Evolutionary conservation across 2,797 vertebrate genomes (phyloP).

Genomic region (Danio jaintianensis): DNA sequence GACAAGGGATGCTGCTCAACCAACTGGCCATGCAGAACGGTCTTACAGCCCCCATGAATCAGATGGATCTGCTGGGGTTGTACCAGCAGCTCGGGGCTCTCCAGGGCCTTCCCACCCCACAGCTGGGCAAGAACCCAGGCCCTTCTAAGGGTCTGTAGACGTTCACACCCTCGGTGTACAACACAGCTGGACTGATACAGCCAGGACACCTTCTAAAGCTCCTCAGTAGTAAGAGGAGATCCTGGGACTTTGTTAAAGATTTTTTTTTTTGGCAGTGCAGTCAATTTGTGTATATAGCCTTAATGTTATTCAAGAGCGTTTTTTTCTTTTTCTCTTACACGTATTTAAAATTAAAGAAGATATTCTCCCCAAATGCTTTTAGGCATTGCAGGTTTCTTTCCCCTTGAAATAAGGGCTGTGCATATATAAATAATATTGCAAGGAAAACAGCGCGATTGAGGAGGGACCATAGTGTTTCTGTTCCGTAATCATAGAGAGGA

Average conservation of each 20-base stretch:
- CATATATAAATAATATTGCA: slow-evolving; percentile 78
- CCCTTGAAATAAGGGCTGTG: slow-evolving; percentile 77
- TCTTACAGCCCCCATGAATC: slow-evolving; percentile 77
- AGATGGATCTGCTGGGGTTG: slow-evolving; percentile 94
- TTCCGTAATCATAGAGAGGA: slow-evolving; percentile 65
- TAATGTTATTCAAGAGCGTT: slow-evolving; percentile 85
- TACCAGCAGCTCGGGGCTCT: slow-evolving; percentile 89
- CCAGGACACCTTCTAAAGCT: slow-evolving; percentile 39
- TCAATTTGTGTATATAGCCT: slow-evolving; percentile 88
- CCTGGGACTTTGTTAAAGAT: slow-evolving; percentile 64
- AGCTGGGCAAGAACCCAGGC: slow-evolving; percentile 91
- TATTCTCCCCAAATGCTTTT: slow-evolving; percentile 73
- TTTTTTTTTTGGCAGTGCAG: slow-evolving; percentile 69
- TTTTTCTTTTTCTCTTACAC: slow-evolving; percentile 68
- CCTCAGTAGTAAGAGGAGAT: slow-evolving; percentile 44
- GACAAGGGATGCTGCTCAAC: slow-evolving; percentile 88
- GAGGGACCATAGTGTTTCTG: slow-evolving; percentile 77
- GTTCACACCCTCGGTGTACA: slow-evolving; percentile 48
- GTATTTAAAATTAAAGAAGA: slow-evolving; percentile 73
- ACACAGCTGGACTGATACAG: slow-evolving; percentile 53
- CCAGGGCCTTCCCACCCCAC: slow-evolving; percentile 83
- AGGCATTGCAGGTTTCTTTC: slow-evolving; percentile 73
- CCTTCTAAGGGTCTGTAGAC: slow-evolving; percentile 91
- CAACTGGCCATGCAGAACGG: slow-evolving; percentile 90
- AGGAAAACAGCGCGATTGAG: slow-evolving; percentile 67